These are phyloP conservation scores for Triops longicaudatus DNA, from an alignment of 1,140 invertebrate genomes.

Conservation along the genomic window DNA sequence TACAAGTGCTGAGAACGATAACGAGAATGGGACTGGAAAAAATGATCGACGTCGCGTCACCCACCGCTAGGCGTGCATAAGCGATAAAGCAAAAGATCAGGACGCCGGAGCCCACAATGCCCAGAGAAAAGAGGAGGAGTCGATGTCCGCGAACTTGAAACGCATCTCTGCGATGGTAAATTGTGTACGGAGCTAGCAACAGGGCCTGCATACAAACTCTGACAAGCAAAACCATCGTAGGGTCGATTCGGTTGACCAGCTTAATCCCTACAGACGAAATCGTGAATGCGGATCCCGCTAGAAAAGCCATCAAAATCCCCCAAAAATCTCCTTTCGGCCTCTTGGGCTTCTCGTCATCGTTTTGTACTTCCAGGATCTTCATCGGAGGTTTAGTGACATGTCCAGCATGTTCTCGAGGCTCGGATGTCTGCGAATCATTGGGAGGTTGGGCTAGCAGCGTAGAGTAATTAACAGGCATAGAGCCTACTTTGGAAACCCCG, in stretches of 20 bases:
- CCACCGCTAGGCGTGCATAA: slow-evolving; percentile 12
- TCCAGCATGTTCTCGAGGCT: not conserved
- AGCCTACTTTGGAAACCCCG: not conserved
- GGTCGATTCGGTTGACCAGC: slow-evolving; percentile 16
- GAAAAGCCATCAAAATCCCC: slow-evolving; percentile 13
- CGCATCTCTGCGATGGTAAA: slow-evolving; percentile 8
- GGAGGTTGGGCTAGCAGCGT: not conserved
- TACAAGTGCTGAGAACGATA: not conserved
- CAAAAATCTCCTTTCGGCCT: not conserved
- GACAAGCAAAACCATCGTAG: slow-evolving; percentile 19
- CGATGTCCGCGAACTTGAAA: not conserved
- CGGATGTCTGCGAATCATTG: not conserved
- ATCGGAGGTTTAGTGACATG: not conserved
- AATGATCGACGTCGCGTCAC: slow-evolving; percentile 20
- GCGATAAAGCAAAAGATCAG: slow-evolving; percentile 19
- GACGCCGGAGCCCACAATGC: slow-evolving; percentile 17
- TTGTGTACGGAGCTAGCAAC: not conserved
- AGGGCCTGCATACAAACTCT: not conserved
- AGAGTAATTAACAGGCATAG: not conserved
- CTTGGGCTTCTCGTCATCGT: not conserved
- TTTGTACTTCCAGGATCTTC: not conserved
- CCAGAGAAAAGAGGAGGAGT: not conserved
- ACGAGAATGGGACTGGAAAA: slow-evolving; percentile 17
- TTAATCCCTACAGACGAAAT: slow-evolving; percentile 17
- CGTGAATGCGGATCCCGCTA: slow-evolving; percentile 13